These are phyloP conservation scores for Xenus cinereus DNA, from an alignment of 2,113 vertebrate genomes.

Conservation along the genomic window DNA sequence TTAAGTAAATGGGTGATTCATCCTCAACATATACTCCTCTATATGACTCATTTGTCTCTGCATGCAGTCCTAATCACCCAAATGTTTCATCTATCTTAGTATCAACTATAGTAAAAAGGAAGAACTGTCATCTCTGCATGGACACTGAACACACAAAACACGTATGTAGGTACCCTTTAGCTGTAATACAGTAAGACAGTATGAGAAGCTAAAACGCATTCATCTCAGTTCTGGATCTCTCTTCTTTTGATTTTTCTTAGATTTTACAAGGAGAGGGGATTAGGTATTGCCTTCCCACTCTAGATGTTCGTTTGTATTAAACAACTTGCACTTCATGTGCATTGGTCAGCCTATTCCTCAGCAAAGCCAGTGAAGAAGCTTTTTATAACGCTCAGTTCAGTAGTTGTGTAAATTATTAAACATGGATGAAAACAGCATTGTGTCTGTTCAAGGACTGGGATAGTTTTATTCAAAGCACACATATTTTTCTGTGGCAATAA, in stretches of 20 bases:
- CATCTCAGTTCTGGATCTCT: background rate
- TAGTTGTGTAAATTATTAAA: background rate
- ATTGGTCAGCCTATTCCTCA: background rate
- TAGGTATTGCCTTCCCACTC: background rate
- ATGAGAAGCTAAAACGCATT: background rate
- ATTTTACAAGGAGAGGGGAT: background rate
- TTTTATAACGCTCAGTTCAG: background rate
- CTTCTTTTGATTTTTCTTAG: background rate
- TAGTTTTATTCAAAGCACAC: background rate
- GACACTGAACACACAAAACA: constrained; percentile 8
- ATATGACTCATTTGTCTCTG: constrained; percentile 41
- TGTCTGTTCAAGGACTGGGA: background rate
- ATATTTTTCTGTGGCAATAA: background rate
- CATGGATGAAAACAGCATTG: background rate
- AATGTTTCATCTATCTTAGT: background rate
- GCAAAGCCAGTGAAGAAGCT: background rate
- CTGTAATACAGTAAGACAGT: background rate
- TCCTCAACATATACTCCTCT: constrained; percentile 3
- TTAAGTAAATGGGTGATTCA: constrained; percentile 34
- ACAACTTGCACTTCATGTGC: background rate
- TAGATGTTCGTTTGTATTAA: background rate
- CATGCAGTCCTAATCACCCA: constrained; percentile 7
- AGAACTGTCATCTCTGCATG: background rate
- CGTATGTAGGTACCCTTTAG: background rate
- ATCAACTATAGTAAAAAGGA: background rate